A percentile compares a stretch with the other conserved stretches of the same genome.
Evolutionary conservation across 2,113 vertebrate genomes (phyloP).

Genomic region (Tetrax tetrax): DNA sequence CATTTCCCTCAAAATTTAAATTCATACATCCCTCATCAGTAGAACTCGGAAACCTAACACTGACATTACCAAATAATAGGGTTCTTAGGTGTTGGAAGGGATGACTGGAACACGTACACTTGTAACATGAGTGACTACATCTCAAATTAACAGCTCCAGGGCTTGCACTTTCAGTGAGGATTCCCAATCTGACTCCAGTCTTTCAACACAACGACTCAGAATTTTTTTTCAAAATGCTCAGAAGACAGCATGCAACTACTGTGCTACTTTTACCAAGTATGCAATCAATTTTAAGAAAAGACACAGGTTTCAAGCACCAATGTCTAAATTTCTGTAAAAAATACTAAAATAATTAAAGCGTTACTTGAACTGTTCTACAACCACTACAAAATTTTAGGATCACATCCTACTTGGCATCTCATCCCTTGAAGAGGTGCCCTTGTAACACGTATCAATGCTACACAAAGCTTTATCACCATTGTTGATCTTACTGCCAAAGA

Average conservation of each 20-base stretch:
- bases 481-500: neutral
- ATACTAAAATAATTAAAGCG: accelerated
- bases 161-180: neutral
- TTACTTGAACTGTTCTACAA: neutral
- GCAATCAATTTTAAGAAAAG: neutral
- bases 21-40: neutral
- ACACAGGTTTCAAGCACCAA: neutral
- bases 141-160: neutral
- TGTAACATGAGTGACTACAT: neutral
- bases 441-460: accelerated
- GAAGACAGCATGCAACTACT: neutral
- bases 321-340: neutral
- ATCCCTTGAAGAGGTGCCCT: neutral
- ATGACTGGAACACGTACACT: neutral
- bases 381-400: neutral
- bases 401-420: neutral
- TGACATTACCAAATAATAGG: neutral
- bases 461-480: neutral
- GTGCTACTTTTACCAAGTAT: neutral
- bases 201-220: neutral
- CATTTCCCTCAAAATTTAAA: neutral
- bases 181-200: neutral
- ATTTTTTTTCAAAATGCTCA: neutral
- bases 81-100: neutral
- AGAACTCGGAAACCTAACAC: neutral